Conservation (phyloP, 2,797 vertebrate species). For the Lithobates pipiens region DNA sequence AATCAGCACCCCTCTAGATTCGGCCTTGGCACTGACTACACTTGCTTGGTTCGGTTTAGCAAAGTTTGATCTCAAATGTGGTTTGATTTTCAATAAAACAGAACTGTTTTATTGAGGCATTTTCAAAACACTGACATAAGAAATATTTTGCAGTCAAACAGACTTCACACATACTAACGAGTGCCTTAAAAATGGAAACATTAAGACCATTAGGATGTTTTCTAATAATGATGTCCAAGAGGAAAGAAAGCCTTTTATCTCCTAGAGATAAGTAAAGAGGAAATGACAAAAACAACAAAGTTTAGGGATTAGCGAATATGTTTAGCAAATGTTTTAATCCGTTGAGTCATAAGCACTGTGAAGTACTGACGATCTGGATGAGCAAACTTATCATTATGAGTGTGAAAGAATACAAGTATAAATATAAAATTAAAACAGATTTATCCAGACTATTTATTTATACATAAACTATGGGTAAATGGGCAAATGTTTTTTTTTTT, state of each 20-base stretch:
- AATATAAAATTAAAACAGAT: neutral
- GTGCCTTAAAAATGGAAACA: constrained; percentile 20
- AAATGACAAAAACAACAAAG: constrained; percentile 53
- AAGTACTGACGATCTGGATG: neutral
- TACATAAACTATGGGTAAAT: constrained; percentile 61
- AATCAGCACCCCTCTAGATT: no score
- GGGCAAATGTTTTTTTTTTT: constrained; percentile 53
- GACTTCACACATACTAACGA: no score
- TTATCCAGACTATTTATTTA: neutral
- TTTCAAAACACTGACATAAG: no score
- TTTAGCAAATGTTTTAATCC: constrained; percentile 37
- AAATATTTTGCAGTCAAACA: no score
- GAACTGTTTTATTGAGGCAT: no score
- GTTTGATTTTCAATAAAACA: no score
- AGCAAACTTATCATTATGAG: neutral
- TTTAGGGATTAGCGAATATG: constrained; percentile 42
- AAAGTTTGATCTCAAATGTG: no score
- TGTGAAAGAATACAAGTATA: neutral
- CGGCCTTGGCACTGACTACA: no score
- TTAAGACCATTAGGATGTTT: constrained; percentile 19
- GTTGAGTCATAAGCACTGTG: neutral
- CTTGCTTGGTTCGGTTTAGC: no score
- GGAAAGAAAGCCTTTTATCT: constrained; percentile 50
- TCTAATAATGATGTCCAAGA: constrained; percentile 19
- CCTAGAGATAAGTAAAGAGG: constrained; percentile 51